Base-by-base conservation (phyloP, 2,113 vertebrate genomes). In the Otolemur garnettii region DNA sequence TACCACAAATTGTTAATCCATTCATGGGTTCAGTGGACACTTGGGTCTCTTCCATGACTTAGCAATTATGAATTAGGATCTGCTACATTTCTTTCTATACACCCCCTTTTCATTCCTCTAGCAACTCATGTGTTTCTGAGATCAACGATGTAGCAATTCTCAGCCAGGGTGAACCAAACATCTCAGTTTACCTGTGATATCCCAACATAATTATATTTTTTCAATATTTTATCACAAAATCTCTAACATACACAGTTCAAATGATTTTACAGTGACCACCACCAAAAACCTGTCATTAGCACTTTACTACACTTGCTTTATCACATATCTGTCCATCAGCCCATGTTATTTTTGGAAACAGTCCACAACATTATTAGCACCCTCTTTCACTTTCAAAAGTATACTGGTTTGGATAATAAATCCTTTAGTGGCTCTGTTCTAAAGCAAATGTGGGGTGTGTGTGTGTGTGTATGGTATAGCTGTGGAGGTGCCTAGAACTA, bases 141-240 rank as follows among this genome's bases (percentile, higher is more conserved):
- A 79, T 84, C 30, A 96, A 38, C 89, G 33, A 21, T 72, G 5
- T 18, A 96, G 62, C 28, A 97, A 2, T 18, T 95, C n/a, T 82
- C 60, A 83, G 24, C 26, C n/a, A 84, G 24, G 6, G 0, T 30
- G 59, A 1, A 84, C 21, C 14, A 59, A 11, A n/a, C 24, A 77
- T 77, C 55, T 90, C 7, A 60, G 69, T 92, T 92, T 80, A 85
- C 66, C 45, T 35, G 24, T 78, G 62, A 62, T 84, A 4, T 90
- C 5, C 15, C 11, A 82, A 10, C 5, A 84, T 55, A 95, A 90
- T 80, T 90, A 85, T 55, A 71, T 57, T 68, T 83, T 72, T 53
- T 74, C 78, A 94, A 53, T 57, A 42, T 33, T 95, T 87, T 78
- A 72, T 91, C 35, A 89, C 79, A 18, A 79, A 85, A 75, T 82